Evolutionary conservation across 2,113 vertebrate species (phyloP), one percentile per base, ranked within the genome.

Genomic region (Tympanuchus pallidicinctus): DNA sequence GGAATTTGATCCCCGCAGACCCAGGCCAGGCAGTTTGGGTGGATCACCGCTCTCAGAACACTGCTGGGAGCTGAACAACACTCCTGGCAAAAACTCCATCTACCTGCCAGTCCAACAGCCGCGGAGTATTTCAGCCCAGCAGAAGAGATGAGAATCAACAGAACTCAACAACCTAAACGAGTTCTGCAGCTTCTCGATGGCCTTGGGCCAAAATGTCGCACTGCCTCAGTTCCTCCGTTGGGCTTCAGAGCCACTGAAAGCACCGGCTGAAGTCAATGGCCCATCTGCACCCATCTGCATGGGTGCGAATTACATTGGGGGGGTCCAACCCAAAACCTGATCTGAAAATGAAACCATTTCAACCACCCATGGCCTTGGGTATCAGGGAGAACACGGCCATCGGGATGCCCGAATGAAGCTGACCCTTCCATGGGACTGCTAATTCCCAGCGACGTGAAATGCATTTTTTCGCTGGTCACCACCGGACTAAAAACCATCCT

Each of bases 101-200:
- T 42, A 1, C 21, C 18, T 83, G 69, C 64, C 77, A 67, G 27
- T 1, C 22, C 0, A 40, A 56, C 25, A 75, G 11, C 27, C 17
- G 7, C 40, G 5, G 25, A 15, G 45, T 6, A 11, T 83, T 78
- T 57, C 83, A 66, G 47, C 74, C 42, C 75, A 76, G 82, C 56
- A 94, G 48, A 32, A 86, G 19, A 88, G 57, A 91, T 94, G 69
- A 88, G 24, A 90, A 92, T 90, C 89, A 94, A 88, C 20, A 77
- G 52, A 82, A 91, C 38, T 80, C 82, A 93, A 50, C 85, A 67
- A 67, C 50, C 47, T 24, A n/a, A 71, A 77, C 84, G 57, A 82
- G 93, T 95, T 95, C 69, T 92, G 65, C 85, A 81, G 85, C 91
- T 90, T 69, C 79, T 65, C 76, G 40, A 12, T 90, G 89, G 87